Evolutionary conservation across 2,797 vertebrate species (phyloP), one percentile per base, ranked within the genome.

Genomic region (Sitta carolinensis): DNA sequence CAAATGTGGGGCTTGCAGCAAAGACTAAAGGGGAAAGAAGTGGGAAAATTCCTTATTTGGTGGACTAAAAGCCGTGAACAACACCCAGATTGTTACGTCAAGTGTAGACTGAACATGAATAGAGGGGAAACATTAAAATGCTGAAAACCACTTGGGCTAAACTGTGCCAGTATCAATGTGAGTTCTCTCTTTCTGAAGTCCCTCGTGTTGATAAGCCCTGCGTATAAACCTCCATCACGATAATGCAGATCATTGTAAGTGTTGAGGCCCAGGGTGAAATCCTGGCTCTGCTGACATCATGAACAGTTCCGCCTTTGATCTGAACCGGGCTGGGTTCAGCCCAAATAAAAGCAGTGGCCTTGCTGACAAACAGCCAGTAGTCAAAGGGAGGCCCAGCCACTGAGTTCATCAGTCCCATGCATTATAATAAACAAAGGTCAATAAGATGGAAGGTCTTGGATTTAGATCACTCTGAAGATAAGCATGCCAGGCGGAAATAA

Each of bases 301-400:
- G 64, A 52, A 52, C n/a, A 84, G 69, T 75, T 92, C 67, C 86
- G 82, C 66, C 40, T 93, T 81, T 94, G 82, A 76, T 84, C 84
- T 76, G 66, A 64, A 59, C 42, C 0, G 2, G 61, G 40, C 19
- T 27, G 52, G 47, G 84, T 54, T 84, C 79, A 84, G 55, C 38
- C 82, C 85, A 86, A 84, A 79, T 81, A 50, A 88, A 73, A 94
- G 83, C 83, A 58, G 70, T 42, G 59, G 59, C 52, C 20, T 66
- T 73, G 40, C 62, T 89, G 66, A 78, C 58, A 81, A 93, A 81
- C 29, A 48, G 17, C 40, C 30, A 14, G 17, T 29, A 19, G 67
- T 77, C 80, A 91, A 54, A 93, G 38, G 70, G 85, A 82, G 63
- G 42, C 79, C 48, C 52, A 22, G n/a, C 8, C 32, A 16, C 5